A percentile compares a stretch with the other conserved stretches of the same genome.
phyloP scores from a whole-genome alignment of 2,888 invertebrate genomes.

The Temnothorax ravouxi region DNA sequence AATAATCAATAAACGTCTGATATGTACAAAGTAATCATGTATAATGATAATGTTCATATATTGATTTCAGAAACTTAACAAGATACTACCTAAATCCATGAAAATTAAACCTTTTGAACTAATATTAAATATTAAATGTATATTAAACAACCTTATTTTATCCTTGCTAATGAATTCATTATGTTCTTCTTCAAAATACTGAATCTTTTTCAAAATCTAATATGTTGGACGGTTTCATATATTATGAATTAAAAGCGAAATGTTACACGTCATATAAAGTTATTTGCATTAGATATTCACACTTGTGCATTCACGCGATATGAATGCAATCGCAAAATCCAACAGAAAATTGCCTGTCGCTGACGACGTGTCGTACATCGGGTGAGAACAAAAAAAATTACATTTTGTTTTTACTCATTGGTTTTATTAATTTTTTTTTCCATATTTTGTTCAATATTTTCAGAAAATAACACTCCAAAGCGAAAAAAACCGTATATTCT shows the following conservation, averaged over 20 bases:
- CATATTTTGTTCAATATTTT: slow-evolving; percentile 87
- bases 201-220: background rate
- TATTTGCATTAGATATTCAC: slow-evolving; percentile 43
- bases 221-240: slow-evolving; percentile 42
- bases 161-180: background rate
- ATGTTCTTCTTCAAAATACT: background rate
- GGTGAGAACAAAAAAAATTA: slow-evolving; percentile 57
- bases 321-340: slow-evolving; percentile 48
- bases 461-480: slow-evolving; percentile 87
- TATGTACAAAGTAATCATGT: background rate
- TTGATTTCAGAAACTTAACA: background rate
- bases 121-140: background rate
- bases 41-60: background rate
- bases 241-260: slow-evolving; percentile 32
- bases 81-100: background rate
- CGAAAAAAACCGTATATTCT: slow-evolving; percentile 86
- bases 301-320: slow-evolving; percentile 34
- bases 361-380: slow-evolving; percentile 21
- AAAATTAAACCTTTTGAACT: background rate
- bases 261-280: slow-evolving; percentile 34
- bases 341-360: slow-evolving; percentile 48
- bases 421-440: slow-evolving; percentile 85
- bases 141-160: slow-evolving; percentile 28
- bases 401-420: slow-evolving; percentile 83
- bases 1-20: background rate